Conservation (phyloP, 2,888 invertebrate genomes). For the Plagiodera versicolora region DNA sequence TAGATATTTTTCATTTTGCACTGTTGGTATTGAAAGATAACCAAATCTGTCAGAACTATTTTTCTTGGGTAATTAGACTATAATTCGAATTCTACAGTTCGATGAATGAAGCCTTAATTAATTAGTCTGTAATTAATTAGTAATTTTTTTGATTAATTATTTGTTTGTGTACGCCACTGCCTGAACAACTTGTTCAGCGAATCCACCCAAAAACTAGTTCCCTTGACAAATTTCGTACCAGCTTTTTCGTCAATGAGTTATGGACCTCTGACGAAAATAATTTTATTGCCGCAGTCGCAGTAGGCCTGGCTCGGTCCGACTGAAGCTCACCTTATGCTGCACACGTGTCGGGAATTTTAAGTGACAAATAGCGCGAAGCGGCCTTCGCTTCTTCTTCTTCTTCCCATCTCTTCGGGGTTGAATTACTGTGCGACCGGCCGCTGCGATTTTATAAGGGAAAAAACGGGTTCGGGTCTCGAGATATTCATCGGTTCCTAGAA, state of each 20-base stretch:
- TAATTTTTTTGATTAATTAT: too few species aligned
- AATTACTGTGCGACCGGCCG: neutral
- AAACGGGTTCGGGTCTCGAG: neutral
- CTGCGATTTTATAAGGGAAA: neutral
- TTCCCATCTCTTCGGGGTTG: conserved; percentile 1
- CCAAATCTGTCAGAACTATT: too few species aligned
- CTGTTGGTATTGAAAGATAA: too few species aligned
- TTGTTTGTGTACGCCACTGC: too few species aligned
- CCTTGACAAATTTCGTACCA: conserved; percentile 34
- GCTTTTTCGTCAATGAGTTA: conserved; percentile 34
- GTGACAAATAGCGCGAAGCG: conserved; percentile 28
- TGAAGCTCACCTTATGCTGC: conserved; percentile 37
- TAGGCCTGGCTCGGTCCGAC: conserved; percentile 18
- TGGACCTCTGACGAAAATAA: conserved; percentile 31
- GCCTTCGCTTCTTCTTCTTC: neutral
- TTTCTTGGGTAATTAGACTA: too few species aligned
- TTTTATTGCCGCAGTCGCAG: conserved; percentile 28
- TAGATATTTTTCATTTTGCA: too few species aligned
- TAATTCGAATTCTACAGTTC: too few species aligned
- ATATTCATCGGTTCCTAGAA: neutral
- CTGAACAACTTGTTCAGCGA: neutral
- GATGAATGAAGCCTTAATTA: too few species aligned
- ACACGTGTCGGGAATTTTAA: conserved; percentile 38
- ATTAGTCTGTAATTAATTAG: too few species aligned
- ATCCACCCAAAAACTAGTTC: conserved; percentile 30